Evolutionary conservation across 1,140 invertebrate species (phyloP).

Genomic region (Caenorhabditis inopinata): DNA sequence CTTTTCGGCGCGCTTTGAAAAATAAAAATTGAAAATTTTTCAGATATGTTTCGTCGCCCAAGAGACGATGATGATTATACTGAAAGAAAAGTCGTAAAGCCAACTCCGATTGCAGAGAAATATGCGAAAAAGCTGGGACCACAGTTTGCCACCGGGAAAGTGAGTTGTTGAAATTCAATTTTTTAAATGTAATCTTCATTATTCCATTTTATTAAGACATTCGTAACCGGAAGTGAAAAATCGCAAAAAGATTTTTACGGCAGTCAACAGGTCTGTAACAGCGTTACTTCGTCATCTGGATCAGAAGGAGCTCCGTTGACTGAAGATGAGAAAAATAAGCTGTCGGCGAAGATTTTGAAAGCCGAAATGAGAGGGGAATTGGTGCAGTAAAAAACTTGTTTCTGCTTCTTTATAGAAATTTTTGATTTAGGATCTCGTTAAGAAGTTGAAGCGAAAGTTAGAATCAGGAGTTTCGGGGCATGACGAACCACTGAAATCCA

Average conservation of each 20-base stretch:
- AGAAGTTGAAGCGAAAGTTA: conserved; percentile 57
- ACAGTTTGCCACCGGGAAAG: conserved; percentile 34
- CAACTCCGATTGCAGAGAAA: conserved; percentile 47
- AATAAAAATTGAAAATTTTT: background rate
- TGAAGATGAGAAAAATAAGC: conserved; percentile 58
- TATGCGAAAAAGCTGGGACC: conserved; percentile 42
- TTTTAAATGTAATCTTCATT: background rate
- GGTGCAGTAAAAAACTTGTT: conserved; percentile 47
- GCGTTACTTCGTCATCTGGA: background rate
- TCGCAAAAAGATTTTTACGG: conserved; percentile 48
- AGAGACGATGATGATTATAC: conserved; percentile 45
- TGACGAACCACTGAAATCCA: conserved; percentile 30
- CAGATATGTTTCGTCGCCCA: background rate
- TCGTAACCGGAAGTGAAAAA: conserved; percentile 43
- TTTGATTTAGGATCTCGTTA: conserved; percentile 55
- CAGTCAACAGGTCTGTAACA: conserved; percentile 37
- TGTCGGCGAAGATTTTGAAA: conserved; percentile 63
- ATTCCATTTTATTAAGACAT: conserved; percentile 30
- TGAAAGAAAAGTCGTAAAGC: conserved; percentile 29
- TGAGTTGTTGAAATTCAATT: background rate
- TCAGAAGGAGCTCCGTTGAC: conserved; percentile 29
- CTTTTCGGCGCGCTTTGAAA: too few species aligned
- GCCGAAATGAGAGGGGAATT: conserved; percentile 62
- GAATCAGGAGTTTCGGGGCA: conserved; percentile 48
- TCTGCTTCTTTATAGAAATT: background rate